Percentiles rank a stretch among this genome's conserved stretches.
phyloP scores from a whole-genome alignment of 2,113 vertebrate genomes.

The Pomatorhinus ruficollis region DNA sequence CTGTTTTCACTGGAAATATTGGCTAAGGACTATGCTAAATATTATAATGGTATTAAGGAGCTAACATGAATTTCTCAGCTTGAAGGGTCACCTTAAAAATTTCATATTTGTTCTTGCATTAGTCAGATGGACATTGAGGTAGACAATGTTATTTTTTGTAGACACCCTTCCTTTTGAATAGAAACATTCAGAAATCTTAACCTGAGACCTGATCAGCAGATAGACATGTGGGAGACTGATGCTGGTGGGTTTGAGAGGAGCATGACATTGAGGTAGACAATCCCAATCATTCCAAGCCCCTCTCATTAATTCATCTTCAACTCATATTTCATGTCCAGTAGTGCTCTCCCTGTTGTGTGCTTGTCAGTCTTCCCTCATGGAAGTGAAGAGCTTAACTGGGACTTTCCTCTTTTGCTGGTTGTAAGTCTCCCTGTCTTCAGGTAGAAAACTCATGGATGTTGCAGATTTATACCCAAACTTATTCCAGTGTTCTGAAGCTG shows the following conservation, averaged over 20 bases:
- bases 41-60: neutral
- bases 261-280: neutral
- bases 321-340: neutral
- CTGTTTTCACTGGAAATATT: neutral
- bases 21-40: neutral
- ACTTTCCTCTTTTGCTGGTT: neutral
- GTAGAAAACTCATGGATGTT: neutral
- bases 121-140: neutral
- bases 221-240: neutral
- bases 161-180: neutral
- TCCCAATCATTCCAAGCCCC: neutral
- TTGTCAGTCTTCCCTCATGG: neutral
- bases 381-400: neutral
- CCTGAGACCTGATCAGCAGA: neutral
- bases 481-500: slow-evolving; percentile 2
- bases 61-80: neutral
- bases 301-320: neutral
- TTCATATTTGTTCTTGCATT: neutral
- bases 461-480: neutral
- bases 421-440: neutral
- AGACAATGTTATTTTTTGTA: neutral
- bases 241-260: neutral
- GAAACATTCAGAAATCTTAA: neutral
- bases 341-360: neutral
- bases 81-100: neutral